Conservation (phyloP, 2,797 vertebrate genomes). For the Mergus octosetaceus region DNA sequence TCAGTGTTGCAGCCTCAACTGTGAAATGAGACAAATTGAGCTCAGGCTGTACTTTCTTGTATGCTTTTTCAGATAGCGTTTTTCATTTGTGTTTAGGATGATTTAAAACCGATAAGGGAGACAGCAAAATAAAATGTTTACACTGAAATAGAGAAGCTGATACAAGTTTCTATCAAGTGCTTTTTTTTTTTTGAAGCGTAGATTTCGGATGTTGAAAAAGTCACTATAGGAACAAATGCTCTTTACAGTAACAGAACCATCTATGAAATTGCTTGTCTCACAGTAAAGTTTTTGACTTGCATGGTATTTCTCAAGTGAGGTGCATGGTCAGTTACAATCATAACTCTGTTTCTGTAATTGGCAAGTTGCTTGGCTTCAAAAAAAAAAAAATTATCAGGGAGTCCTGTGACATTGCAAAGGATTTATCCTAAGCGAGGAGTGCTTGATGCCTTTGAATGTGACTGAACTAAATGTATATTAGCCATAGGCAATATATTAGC, state of each 20-base stretch:
- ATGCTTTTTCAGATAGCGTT: background rate
- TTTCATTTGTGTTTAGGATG: background rate
- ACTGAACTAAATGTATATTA: background rate
- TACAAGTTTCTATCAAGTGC: background rate
- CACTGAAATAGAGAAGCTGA: background rate
- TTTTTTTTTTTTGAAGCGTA: background rate
- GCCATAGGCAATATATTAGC: background rate
- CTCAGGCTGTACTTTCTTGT: background rate
- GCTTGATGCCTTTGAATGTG: background rate
- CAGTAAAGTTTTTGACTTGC: background rate
- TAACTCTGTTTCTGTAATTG: background rate
- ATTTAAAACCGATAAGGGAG: background rate
- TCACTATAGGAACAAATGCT: background rate
- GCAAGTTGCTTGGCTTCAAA: background rate
- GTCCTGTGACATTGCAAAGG: background rate
- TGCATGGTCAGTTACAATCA: background rate
- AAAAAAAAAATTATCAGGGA: background rate
- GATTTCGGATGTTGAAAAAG: background rate
- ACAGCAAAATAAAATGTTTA: background rate
- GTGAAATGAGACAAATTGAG: background rate
- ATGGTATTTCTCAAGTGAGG: background rate
- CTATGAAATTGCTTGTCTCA: background rate
- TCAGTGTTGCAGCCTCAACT: background rate
- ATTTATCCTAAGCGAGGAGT: background rate
- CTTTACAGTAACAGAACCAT: background rate